Base-by-base conservation (phyloP, 1,140 invertebrate species). In the Trichomalopsis sarcophagae region DNA sequence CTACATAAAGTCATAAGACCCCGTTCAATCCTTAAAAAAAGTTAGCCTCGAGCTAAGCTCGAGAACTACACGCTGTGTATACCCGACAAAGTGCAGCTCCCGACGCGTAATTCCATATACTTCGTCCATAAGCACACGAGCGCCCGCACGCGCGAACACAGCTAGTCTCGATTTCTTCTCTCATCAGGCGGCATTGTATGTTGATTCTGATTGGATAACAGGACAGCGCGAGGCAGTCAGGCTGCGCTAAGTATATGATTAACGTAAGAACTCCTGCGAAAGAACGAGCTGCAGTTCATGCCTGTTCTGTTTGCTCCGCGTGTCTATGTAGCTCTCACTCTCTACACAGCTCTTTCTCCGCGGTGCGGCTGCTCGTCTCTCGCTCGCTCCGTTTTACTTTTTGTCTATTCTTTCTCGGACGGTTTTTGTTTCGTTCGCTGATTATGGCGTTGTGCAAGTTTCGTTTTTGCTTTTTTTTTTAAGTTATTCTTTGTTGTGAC, bases 121-220 rank as follows among this genome's bases (percentile, higher is more conserved):
- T 55, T 17, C 55, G 55, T n/a, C 55, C 21, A n/a, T 62, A n/a
- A 62, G 55, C 55, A n/a, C 21, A 7, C 17, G 55, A 21, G 21
- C 55, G 21, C 73, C 2, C 71, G 33, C 13, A 3, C 2, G 14
- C 2, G 47, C 14, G 11, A 11, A 40, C 7, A 40, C 36, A 7
- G 36, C 36, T 27, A 14, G 50, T 55, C 50, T 55, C 50, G 44
- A 62, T 78, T 50, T 66, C 50, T 36, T 78, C 76, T 50, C 40
- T 78, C 76, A 78, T 78, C 76, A 62, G 76, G 36, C 44, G 36
- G 76, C 75, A 87, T 88, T 88, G 87, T 88, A 86, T 88, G 88
- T 82, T 86, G 87, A 88, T 88, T 40, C 44, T 66, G 27, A 84
- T 88, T 86, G 87, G 87, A 88, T 87, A 88, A 88, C 84, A 73